Evolutionary conservation across 2,888 invertebrate species (phyloP), one percentile per base, ranked within the genome.

Genomic region (Arge pagana): DNA sequence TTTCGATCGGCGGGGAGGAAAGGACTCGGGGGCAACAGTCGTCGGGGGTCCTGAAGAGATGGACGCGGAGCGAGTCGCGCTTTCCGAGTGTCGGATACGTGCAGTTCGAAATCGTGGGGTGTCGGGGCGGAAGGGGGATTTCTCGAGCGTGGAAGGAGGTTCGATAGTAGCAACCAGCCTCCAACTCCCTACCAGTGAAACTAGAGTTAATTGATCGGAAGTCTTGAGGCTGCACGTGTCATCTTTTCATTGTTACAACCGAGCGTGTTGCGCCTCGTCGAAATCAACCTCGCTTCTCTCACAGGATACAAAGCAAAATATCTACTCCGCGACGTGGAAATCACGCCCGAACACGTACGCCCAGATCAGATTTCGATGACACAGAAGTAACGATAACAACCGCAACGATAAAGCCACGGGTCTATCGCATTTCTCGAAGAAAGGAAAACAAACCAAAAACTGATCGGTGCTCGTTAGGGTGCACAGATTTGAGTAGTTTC

Each of bases 161-260:
- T 40, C 40, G 24, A 26, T 40, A n/a, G n/a, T n/a, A n/a, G n/a
- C n/a, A n/a, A n/a, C n/a, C n/a, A n/a, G n/a, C n/a, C 40, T 26
- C 26, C 40, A 40, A 26, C 40, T 15, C 42, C 28, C 42, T 30
- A 19, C 23, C 15, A 69, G 68, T 64, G 61, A 69, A 70, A 70
- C 67, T 64, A 58, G 64, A 73, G 74, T 74, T 76, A 76, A 76
- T 76, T 74, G 76, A 73, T 71, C 75, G 74, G 74, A 76, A 75
- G 72, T 76, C 74, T 76, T 70, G 70, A 73, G 71, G 66, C 67
- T 57, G 70, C 76, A 75, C 75, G 75, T 76, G 75, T 61, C 73
- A 62, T 60, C 63, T 65, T 59, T 55, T 28, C 42, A 52, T 52
- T 42, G 50, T 42, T 45, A 33, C 45, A 35, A 15, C 21, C 35